Base-by-base conservation (phyloP, 2,113 vertebrate species). In the Sturnira hondurensis region DNA sequence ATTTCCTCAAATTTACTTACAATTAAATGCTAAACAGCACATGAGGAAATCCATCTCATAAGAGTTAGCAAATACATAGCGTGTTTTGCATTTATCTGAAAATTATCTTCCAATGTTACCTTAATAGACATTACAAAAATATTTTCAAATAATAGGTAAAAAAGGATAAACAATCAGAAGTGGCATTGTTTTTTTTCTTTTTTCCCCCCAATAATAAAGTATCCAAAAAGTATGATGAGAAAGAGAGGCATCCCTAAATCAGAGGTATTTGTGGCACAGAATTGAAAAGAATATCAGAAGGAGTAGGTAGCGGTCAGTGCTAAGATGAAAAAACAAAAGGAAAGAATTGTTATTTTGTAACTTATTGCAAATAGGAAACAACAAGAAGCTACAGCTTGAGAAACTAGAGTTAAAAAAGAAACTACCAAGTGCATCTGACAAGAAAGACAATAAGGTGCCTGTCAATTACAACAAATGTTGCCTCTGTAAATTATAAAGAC, bases 381-480 rank as follows among this genome's bases (percentile, higher is more conserved):
- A 89, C 71, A 87, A 50, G 31, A 63, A 80, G 17, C 36, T 95
- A 17, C 3, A 63, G 56, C 85, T 33, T 38, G 22, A 47, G 54
- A 81, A 41, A 61, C 70, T 43, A 45, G 63, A 52, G 36, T 80
- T 1, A 76, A 45, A 58, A 71, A 80, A 50, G 38, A 82, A 20
- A 50, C 58, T 43, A 78, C 19, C 26, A 16, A 88, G 85, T 70
- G 28, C 52, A 81, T 81, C 76, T 41, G 87, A 96, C 93, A 94
- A 80, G 33, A 96, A 93, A 84, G 89, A 82, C 58, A 97, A 70
- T 63, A 36, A n/a, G 33, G 68, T 78, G 77, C 74, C 93, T 86
- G 50, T 96, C 88, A 91, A 5, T 45, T 24, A 86, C 68, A 95
- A 87, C 63, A 88, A 3, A 8, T 36, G 15, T 38, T 74, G n/a